Conservation (phyloP, 2,888 invertebrate genomes). For the Pollenia amentaria region DNA sequence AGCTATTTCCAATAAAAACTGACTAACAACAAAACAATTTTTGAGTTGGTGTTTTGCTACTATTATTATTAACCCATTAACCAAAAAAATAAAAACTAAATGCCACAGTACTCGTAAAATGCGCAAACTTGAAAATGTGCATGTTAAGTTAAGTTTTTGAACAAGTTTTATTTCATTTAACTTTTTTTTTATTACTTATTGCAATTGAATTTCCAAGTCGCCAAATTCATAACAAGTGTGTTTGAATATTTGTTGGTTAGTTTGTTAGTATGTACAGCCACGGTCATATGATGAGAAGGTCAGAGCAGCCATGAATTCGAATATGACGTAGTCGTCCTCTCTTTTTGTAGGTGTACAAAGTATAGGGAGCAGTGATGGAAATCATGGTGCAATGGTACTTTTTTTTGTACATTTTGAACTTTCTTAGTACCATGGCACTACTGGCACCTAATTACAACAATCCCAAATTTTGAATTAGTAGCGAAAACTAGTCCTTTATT, state of each 20-base stretch:
- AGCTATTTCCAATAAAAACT: not conserved
- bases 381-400: too few species aligned
- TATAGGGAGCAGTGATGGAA: not conserved
- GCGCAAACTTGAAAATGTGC: not conserved
- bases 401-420: too few species aligned
- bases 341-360: slow-evolving; percentile 31
- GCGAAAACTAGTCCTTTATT: too few species aligned
- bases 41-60: not conserved
- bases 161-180: slow-evolving; percentile 6
- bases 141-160: slow-evolving; percentile 1
- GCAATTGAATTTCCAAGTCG: slow-evolving; percentile 33
- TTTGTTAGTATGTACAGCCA: slow-evolving; percentile 33
- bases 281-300: slow-evolving; percentile 61
- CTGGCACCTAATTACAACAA: too few species aligned
- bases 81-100: not conserved
- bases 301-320: slow-evolving; percentile 58
- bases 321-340: slow-evolving; percentile 43
- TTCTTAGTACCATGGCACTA: too few species aligned
- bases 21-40: too few species aligned
- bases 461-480: too few species aligned
- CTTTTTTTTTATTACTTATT: slow-evolving; percentile 10
- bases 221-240: slow-evolving; percentile 39
- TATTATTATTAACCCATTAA: slow-evolving; percentile 38
- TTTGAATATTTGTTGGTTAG: slow-evolving; percentile 7
- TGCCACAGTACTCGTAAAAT: not conserved